Conservation (phyloP, 2,113 vertebrate species). For the cattle (Bos taurus) region ARS-UCD2.0 NC_037336.1:103315501-103316000, state of each 20-base stretch:
- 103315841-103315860: background rate
- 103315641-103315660: no score
- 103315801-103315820: background rate
- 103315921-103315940: background rate
- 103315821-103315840: background rate
- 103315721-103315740: background rate
- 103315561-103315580: background rate
- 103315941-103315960: fast-evolving
- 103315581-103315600: background rate
- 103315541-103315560: background rate
- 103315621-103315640: background rate
- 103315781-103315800: background rate
- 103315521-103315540: background rate
- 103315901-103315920: background rate
- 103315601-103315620: background rate
- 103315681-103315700: background rate
- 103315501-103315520: background rate
- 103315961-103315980: background rate
- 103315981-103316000: background rate
- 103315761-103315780: no score
- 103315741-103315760: no score
- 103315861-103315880: background rate
- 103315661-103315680: background rate
- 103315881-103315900: fast-evolving
- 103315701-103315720: background rate